Evolutionary conservation across 2,113 vertebrate species (phyloP).

Genomic region (Stictonetta naevosa): DNA sequence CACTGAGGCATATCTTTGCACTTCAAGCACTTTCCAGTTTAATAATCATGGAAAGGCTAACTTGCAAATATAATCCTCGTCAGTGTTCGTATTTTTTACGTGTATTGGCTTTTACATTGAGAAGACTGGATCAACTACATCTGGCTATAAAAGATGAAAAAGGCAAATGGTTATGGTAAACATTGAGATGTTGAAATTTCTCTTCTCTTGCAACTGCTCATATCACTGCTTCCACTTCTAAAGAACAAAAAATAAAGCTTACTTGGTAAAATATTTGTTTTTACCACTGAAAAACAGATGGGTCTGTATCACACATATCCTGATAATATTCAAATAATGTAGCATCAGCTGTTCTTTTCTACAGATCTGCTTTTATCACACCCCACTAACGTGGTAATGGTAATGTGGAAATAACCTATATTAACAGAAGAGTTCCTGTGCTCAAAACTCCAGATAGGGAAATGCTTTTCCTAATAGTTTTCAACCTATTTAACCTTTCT

Average conservation of each 20-base stretch:
- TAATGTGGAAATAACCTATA: not conserved
- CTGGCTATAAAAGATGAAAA: not conserved
- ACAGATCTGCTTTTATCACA: not conserved
- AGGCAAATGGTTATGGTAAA: not conserved
- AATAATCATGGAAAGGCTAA: not conserved
- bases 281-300: not conserved
- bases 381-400: not conserved
- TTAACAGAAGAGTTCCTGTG: fast-evolving
- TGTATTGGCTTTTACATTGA: not conserved
- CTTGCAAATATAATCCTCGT: not conserved
- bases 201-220: not conserved
- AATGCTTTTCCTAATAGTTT: not conserved
- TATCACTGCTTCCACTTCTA: not conserved
- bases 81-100: not conserved
- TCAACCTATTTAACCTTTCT: not conserved
- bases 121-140: not conserved
- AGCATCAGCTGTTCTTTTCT: not conserved
- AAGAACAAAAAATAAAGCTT: not conserved
- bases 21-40: not conserved
- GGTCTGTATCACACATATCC: not conserved
- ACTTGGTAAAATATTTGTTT: not conserved
- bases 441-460: not conserved
- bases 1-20: not conserved
- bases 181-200: not conserved
- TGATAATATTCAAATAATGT: not conserved